Evolutionary conservation across 2,888 invertebrate species (phyloP), one percentile per base, ranked within the genome.

Genomic region (Parnassius mnemosyne): DNA sequence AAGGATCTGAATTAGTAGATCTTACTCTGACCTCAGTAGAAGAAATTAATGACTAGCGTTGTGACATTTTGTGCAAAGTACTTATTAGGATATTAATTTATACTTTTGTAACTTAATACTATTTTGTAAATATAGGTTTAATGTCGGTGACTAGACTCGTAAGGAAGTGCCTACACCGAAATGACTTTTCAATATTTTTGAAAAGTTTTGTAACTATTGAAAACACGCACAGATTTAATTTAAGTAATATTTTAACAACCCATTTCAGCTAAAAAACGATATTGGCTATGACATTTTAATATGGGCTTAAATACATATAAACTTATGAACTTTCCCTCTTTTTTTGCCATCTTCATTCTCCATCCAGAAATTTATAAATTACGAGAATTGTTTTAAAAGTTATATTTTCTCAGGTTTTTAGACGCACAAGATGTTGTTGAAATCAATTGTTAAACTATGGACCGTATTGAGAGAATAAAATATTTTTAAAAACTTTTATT

Each of bases 51-150:
- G 69, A 80, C 76, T 78, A 82, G 77, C 72, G 79, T 84, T 86
- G 84, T 89, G 85, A 87, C 84, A 82, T 81, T 82, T 84, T 89
- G 89, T 89, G 90, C 90, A 90, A 88, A 89, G 91, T 91, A 91
- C 91, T 91, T 91, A 91, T 83, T 91, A 91, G 91, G 80, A 81
- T 85, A 89, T 87, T 91, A 89, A 90, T 90, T 90, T 90, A 91
- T 90, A 84, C 80, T 79, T 84, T 83, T 77, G 74, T 87, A 86
- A 85, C 75, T 80, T 84, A 82, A 84, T 70, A 70, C 78, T 85
- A 84, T 79, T 77, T 60, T 89, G 90, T 90, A 91, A 81, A 91
- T 91, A 91, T 89, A 89, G 85, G 60, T 65, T 68, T 85, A 84
- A 57, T 52, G 70, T 69, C 73, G 71, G 71, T 65, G 67, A 69